Evolutionary conservation across 2,888 invertebrate species (phyloP), one percentile per base, ranked within the genome.

Genomic region (Norana najaformis): DNA sequence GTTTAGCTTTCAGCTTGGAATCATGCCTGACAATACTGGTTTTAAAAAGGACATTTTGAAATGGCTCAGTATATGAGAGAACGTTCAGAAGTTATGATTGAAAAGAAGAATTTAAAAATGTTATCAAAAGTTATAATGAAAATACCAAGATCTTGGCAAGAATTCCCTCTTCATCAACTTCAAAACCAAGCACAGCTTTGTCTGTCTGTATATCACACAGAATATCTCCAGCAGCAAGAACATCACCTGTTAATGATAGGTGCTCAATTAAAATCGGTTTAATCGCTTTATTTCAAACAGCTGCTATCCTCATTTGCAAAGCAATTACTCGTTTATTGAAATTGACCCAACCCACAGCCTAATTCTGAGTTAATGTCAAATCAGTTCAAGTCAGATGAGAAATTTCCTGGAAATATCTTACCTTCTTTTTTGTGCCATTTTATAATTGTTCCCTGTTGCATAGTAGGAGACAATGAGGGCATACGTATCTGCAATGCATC

Each of bases 111-210:
- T n/a, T n/a, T n/a, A n/a, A 0, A 69, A 30, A 6, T 16, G 69
- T 16, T 69, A 0, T 35, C 36, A 35, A 85, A 85, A 16, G 14
- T 85, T 34, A 34, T 39, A 41, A 14, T 11, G n/a, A 16, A 90
- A 91, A 96, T 90, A 98, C 96, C 16, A 99, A 92, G 93, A 99
- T 98, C 95, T 98, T 99, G 2, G 99, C 99, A 91, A 99, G 95
- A 94, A 96, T 98, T n/a, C 99, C 99, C 95, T 99, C 99, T 94
- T 99, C 99, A 0, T 98, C 98, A 0, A 98, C 98, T 95, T 99
- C 99, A 94, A 99, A 98, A 2, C 98, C 98, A 98, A 99, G 99
- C 0, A 99, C 99, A 0, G 99, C 99, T 95, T 99, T 99, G 95
- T 99, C 99, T 13, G 99, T 99, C 96, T 99, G 99, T 94, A 99